Evolutionary conservation across 2,888 invertebrate species (phyloP).

Genomic region (Drosophila falleni): DNA sequence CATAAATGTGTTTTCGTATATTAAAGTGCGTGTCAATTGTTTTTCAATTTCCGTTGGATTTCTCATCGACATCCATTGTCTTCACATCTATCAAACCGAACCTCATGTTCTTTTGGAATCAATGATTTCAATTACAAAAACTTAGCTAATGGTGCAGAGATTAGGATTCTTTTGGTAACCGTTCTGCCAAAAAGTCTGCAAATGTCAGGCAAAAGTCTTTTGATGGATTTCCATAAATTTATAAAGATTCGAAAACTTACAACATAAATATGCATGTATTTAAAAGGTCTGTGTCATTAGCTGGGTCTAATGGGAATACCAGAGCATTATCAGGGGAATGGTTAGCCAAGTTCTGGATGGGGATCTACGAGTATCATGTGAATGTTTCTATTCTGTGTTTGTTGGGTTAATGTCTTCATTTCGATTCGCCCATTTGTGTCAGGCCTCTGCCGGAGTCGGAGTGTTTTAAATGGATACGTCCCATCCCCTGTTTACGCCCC

Average conservation of each 20-base stretch:
- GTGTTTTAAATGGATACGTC: constrained; percentile 13
- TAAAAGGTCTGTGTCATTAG: constrained; percentile 39
- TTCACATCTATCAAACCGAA: constrained; percentile 12
- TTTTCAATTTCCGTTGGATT: constrained; percentile 28
- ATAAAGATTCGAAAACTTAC: constrained; percentile 4
- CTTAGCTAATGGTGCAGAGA: constrained; percentile 6
- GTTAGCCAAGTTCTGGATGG: not conserved
- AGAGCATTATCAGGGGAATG: not conserved
- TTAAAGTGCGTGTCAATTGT: no score
- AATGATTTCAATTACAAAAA: not conserved
- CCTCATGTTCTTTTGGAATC: not conserved
- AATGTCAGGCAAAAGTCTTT: constrained; percentile 24
- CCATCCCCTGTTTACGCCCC: not conserved
- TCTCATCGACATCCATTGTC: not conserved
- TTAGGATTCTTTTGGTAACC: constrained; percentile 14
- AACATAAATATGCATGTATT: constrained; percentile 11
- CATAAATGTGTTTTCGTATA: no score
- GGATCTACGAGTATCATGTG: not conserved
- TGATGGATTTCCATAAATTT: constrained; percentile 29
- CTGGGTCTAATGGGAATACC: constrained; percentile 29
- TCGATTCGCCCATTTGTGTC: constrained; percentile 14
- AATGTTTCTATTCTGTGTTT: not conserved
- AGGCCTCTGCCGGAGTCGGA: constrained; percentile 3
- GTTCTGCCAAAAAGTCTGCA: constrained; percentile 4
- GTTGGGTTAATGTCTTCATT: constrained; percentile 50